Evolutionary conservation across 2,888 invertebrate species (phyloP).

Genomic region (Spodoptera exigua): DNA sequence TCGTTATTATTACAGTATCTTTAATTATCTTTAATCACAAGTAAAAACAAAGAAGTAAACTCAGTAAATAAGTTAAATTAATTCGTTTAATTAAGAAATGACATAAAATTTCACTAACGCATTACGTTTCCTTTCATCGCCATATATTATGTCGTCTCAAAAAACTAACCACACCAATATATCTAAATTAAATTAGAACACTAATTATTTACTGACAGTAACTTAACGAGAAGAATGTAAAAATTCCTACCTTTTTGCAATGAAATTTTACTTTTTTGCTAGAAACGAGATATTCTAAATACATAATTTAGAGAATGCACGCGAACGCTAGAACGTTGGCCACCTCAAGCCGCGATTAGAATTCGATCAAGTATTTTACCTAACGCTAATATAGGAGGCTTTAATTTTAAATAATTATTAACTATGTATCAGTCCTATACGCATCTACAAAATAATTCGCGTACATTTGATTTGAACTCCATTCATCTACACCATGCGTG

Average conservation of each 20-base stretch:
- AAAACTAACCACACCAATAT: slow-evolving; percentile 16
- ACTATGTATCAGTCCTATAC: too few species aligned
- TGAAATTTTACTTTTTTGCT: slow-evolving; percentile 26
- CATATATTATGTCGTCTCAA: background rate
- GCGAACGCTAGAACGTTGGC: slow-evolving; percentile 5
- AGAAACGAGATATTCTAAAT: slow-evolving; percentile 18
- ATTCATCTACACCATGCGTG: too few species aligned
- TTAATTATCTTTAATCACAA: too few species aligned
- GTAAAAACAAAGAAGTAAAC: too few species aligned
- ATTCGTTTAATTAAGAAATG: background rate
- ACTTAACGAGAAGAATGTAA: slow-evolving; percentile 10
- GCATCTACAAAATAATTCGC: too few species aligned
- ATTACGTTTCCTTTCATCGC: slow-evolving; percentile 16
- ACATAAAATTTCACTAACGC: background rate
- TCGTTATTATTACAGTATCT: too few species aligned
- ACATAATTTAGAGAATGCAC: slow-evolving; percentile 27
- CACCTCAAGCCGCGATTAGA: slow-evolving; percentile 17
- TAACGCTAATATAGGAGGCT: slow-evolving; percentile 19
- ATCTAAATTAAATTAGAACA: slow-evolving; percentile 29
- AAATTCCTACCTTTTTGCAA: slow-evolving; percentile 4
- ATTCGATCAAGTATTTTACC: slow-evolving; percentile 21
- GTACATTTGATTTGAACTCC: too few species aligned
- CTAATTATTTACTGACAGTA: slow-evolving; percentile 36
- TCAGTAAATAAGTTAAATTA: slow-evolving; percentile 1
- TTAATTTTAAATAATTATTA: slow-evolving; percentile 6